Evolutionary conservation across 2,113 vertebrate genomes (phyloP).

Genomic region (Phoenicopterus ruber): DNA sequence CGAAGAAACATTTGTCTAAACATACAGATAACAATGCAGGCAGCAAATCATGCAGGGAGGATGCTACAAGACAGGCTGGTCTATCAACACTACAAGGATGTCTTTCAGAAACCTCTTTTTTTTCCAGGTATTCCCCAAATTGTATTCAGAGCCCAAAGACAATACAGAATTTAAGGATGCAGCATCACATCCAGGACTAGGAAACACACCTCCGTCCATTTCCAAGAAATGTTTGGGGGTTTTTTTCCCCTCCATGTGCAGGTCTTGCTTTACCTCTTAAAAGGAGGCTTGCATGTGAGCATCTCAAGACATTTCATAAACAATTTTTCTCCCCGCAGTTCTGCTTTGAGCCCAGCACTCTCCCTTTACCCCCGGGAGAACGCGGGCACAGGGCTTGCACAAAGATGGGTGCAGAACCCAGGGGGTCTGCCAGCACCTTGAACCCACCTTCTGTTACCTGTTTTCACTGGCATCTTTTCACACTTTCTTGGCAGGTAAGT

Average conservation of each 20-base stretch:
- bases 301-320: background rate
- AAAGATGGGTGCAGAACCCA: background rate
- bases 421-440: background rate
- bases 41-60: background rate
- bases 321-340: background rate
- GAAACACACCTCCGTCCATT: background rate
- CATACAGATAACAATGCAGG: background rate
- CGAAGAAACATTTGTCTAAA: background rate
- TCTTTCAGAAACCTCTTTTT: background rate
- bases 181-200: background rate
- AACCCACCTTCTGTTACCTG: background rate
- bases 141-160: background rate
- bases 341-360: background rate
- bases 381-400: background rate
- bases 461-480: background rate
- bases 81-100: background rate
- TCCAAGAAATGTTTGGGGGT: background rate
- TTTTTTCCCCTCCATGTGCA: no score
- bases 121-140: background rate
- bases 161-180: background rate
- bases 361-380: background rate
- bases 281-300: background rate
- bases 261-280: background rate
- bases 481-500: background rate
- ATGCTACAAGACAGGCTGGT: background rate